phyloP scores from a whole-genome alignment of 1,140 invertebrate species.

The Propsilocerus akamusi region DNA sequence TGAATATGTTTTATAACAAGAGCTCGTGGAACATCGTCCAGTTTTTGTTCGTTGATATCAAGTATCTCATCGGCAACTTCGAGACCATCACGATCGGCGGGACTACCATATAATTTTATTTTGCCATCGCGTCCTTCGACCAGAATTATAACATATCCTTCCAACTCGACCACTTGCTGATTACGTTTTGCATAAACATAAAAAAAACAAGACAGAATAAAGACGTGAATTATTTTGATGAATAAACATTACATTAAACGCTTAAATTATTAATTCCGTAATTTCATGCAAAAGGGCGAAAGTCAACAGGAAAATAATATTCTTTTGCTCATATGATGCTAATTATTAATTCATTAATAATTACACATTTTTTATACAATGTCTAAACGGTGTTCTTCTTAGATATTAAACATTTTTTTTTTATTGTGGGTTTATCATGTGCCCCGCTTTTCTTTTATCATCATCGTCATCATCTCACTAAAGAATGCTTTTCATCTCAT shows the following conservation, averaged over 20 bases:
- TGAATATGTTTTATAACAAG: conserved; percentile 88
- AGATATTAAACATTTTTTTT: no score
- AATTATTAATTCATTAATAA: neutral
- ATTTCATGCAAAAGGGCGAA: conserved; percentile 5
- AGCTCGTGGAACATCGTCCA: conserved; percentile 72
- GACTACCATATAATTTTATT: conserved; percentile 91
- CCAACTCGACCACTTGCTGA: conserved; percentile 64
- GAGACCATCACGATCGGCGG: conserved; percentile 79
- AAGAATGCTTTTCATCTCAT: no score
- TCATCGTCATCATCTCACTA: no score
- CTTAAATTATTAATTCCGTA: neutral
- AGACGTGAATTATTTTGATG: neutral
- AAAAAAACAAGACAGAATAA: conserved; percentile 6
- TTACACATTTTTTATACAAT: no score
- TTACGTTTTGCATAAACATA: neutral
- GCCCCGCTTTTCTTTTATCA: no score
- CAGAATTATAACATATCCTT: conserved; percentile 89
- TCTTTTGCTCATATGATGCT: conserved; percentile 1
- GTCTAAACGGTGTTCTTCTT: no score
- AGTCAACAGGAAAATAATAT: conserved; percentile 6
- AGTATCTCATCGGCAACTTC: conserved; percentile 91
- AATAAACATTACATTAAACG: neutral
- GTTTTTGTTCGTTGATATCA: conserved; percentile 79
- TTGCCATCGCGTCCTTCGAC: conserved; percentile 84
- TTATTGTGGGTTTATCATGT: no score